These are phyloP conservation scores for Petrolisthes cinctipes DNA, from an alignment of 2,888 invertebrate species.

Conservation along the genomic window DNA sequence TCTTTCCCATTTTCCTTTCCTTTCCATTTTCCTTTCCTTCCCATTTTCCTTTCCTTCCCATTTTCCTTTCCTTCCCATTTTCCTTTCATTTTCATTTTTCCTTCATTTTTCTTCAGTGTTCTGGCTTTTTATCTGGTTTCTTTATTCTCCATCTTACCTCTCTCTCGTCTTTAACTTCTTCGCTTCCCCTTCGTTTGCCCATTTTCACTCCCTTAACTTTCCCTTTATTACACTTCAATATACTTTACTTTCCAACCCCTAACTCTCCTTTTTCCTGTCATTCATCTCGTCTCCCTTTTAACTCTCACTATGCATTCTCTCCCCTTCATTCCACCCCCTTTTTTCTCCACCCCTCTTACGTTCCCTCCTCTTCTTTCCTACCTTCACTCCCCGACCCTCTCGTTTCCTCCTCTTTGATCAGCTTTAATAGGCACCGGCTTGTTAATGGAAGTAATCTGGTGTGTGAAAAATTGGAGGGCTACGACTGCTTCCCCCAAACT, in stretches of 20 bases:
- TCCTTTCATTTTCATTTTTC: not conserved
- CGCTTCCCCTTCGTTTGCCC: too few species aligned
- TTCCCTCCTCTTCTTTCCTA: not conserved
- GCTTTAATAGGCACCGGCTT: not conserved
- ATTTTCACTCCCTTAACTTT: too few species aligned
- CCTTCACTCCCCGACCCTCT: not conserved
- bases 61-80: not conserved
- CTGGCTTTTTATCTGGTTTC: too few species aligned
- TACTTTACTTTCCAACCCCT: too few species aligned
- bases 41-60: not conserved
- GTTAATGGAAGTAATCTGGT: too few species aligned
- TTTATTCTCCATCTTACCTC: too few species aligned
- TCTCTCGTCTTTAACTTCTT: too few species aligned
- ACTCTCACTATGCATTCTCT: not conserved
- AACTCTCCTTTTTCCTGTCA: not conserved
- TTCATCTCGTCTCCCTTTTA: not conserved
- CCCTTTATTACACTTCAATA: too few species aligned
- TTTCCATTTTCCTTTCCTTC: not conserved
- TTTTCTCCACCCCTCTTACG: not conserved
- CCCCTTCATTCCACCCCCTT: not conserved
- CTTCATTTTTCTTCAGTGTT: too few species aligned
- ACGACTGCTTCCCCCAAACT: too few species aligned
- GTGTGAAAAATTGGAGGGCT: too few species aligned
- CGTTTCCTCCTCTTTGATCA: not conserved
- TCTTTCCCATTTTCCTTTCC: not conserved